These are phyloP conservation scores for Tupiocoris notatus DNA, from an alignment of 2,888 invertebrate species.

Conservation along the genomic window DNA sequence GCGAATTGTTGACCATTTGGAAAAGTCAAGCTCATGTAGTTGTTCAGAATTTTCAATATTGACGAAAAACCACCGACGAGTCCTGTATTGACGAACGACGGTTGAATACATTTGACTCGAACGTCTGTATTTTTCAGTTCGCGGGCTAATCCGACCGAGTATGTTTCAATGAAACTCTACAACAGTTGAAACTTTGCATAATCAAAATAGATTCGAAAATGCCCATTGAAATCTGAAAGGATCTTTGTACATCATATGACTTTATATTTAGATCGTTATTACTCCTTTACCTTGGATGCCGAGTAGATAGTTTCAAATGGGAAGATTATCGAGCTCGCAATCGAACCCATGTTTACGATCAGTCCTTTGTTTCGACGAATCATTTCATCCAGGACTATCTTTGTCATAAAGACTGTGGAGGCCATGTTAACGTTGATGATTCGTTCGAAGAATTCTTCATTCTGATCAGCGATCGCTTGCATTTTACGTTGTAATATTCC, in stretches of 20 bases:
- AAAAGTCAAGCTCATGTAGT: background rate
- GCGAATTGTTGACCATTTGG: background rate
- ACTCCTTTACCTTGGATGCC: background rate
- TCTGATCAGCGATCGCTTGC: background rate
- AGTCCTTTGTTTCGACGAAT: constrained; percentile 1
- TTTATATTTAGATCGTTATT: too few species aligned
- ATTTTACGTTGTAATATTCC: constrained; percentile 1
- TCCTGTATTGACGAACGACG: constrained; percentile 8
- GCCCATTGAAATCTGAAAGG: too few species aligned
- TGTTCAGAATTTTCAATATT: background rate
- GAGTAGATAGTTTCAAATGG: constrained; percentile 7
- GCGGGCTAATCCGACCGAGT: constrained; percentile 9
- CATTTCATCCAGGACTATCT: constrained; percentile 11
- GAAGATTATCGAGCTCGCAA: background rate
- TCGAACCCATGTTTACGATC: constrained; percentile 24
- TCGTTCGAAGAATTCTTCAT: background rate
- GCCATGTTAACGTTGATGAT: constrained; percentile 20
- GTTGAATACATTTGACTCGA: constrained; percentile 15
- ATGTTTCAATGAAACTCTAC: constrained; percentile 8
- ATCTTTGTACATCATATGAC: background rate
- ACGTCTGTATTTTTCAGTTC: constrained; percentile 13
- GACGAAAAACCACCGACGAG: background rate
- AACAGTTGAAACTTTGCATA: too few species aligned
- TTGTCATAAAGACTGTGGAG: constrained; percentile 18
- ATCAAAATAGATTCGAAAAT: too few species aligned